These are phyloP conservation scores for Palythoa heliodiscus DNA, from an alignment of 92 coral and sea anemone genomes.

Conservation along the genomic window DNA sequence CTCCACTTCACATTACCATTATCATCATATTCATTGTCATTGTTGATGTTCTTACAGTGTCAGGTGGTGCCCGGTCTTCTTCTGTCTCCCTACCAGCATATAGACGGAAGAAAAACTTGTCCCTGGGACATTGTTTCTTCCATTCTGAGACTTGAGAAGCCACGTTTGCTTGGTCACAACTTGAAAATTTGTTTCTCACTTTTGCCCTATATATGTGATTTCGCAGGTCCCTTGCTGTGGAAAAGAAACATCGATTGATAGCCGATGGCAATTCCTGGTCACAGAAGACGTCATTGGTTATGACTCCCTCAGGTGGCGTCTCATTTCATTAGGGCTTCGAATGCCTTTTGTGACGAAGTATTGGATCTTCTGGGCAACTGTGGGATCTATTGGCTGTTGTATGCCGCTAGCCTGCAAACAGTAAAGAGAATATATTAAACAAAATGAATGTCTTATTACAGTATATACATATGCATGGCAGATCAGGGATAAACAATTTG, in stretches of 20 bases:
- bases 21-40: background rate
- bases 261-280: conserved; percentile 44
- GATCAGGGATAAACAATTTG: background rate
- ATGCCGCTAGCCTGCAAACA: no score
- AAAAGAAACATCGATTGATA: conserved; percentile 53
- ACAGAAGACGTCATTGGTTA: conserved; percentile 43
- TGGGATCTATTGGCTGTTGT: background rate
- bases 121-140: conserved; percentile 47
- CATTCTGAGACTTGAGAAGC: conserved; percentile 20
- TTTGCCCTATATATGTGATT: conserved; percentile 58
- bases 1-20: conserved; percentile 6
- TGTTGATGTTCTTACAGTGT: background rate
- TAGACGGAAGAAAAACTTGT: conserved; percentile 51
- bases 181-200: conserved; percentile 46
- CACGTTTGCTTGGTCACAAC: conserved; percentile 58
- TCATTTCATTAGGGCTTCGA: conserved; percentile 34
- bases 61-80: background rate
- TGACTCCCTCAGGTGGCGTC: conserved; percentile 44
- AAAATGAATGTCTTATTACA: no score
- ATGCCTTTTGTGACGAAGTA: conserved; percentile 27
- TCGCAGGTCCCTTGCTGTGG: conserved; percentile 43
- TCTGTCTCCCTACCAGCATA: conserved; percentile 34
- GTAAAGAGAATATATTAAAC: no score
- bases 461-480: background rate
- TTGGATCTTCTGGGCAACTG: conserved; percentile 21